A percentile compares a stretch with the other conserved stretches of the same genome.
phyloP scores from a whole-genome alignment of 2,113 vertebrate genomes.

The Pan troglodytes region DNA sequence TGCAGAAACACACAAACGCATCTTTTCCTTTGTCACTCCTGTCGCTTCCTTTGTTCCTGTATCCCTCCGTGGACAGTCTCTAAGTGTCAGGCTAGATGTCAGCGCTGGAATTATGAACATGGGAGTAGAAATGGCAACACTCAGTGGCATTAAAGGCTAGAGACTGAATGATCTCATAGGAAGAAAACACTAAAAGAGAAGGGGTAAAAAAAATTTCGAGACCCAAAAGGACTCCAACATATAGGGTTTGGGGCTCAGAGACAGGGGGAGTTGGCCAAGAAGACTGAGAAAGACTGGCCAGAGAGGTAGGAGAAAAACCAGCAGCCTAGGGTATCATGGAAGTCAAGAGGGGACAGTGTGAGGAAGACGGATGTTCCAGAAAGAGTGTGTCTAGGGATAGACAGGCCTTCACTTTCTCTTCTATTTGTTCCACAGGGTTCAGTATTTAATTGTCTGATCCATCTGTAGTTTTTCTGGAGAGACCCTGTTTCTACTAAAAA shows the following conservation, averaged over 20 bases:
- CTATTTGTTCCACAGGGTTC: not conserved
- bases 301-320: not conserved
- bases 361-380: not conserved
- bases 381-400: not conserved
- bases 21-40: too few species aligned
- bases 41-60: not conserved
- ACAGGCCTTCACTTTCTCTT: not conserved
- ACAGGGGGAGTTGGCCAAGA: fast-evolving
- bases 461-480: not conserved
- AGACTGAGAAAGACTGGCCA: not conserved
- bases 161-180: not conserved
- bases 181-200: not conserved
- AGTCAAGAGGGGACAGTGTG: fast-evolving
- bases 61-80: not conserved
- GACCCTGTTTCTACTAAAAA: too few species aligned
- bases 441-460: not conserved
- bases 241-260: not conserved
- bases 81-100: not conserved
- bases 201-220: not conserved
- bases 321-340: not conserved
- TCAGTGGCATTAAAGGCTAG: too few species aligned
- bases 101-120: not conserved
- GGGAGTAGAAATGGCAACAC: not conserved
- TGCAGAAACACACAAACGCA: not conserved
- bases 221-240: not conserved